A percentile compares a stretch with the other conserved stretches of the same genome.
These are phyloP conservation scores for Drosophila sproati DNA, from an alignment of 1,140 invertebrate species.

Conservation along the genomic window DNA sequence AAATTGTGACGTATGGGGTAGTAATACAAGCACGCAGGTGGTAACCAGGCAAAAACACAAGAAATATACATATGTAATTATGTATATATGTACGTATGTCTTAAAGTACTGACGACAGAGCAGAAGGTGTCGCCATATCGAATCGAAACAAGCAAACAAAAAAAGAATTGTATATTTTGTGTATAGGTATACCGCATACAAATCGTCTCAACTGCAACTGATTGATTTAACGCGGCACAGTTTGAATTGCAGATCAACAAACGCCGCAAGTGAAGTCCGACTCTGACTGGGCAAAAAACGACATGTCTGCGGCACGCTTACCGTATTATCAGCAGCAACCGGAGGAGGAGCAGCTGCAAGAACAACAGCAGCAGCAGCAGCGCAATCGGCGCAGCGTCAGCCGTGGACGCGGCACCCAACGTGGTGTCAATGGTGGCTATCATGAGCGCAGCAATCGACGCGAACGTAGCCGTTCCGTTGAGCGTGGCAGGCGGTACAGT, in stretches of 20 bases:
- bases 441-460: slow-evolving; percentile 46
- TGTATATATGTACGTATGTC: background rate
- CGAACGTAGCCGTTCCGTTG: slow-evolving; percentile 30
- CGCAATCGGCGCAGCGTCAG: slow-evolving; percentile 32
- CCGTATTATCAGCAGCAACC: slow-evolving; percentile 66
- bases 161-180: slow-evolving; percentile 56
- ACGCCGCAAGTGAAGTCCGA: background rate
- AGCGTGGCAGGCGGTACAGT: slow-evolving; percentile 55
- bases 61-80: background rate
- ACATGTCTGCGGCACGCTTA: slow-evolving; percentile 71
- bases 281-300: slow-evolving; percentile 17
- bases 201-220: slow-evolving; percentile 51
- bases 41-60: background rate
- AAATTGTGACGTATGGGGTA: background rate
- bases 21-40: background rate
- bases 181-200: slow-evolving; percentile 70
- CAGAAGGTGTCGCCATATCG: slow-evolving; percentile 26
- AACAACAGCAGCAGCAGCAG: slow-evolving; percentile 26
- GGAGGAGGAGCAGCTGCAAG: slow-evolving; percentile 37
- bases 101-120: slow-evolving; percentile 10
- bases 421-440: slow-evolving; percentile 20
- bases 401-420: slow-evolving; percentile 35
- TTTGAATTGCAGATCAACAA: slow-evolving; percentile 76
- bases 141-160: slow-evolving; percentile 36
- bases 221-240: slow-evolving; percentile 80